These are phyloP conservation scores for Microcebus jonahi DNA, from an alignment of 2,113 vertebrate genomes.

Conservation along the genomic window DNA sequence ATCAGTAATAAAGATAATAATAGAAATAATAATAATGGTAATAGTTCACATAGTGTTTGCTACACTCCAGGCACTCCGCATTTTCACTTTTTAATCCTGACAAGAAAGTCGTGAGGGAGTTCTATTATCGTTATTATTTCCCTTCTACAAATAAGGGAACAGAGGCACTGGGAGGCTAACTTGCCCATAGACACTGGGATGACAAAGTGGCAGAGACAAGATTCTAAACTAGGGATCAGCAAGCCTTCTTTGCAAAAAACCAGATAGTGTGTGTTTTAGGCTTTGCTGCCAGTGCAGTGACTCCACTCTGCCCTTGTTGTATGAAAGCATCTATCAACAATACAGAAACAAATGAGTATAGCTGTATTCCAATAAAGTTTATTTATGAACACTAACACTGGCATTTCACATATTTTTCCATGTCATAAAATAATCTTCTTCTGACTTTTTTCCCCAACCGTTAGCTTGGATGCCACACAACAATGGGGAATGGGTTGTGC, in stretches of 20 bases:
- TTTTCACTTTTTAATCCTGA: background rate
- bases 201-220: background rate
- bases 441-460: background rate
- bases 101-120: background rate
- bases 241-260: background rate
- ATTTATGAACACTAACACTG: background rate
- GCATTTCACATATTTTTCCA: background rate
- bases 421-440: background rate
- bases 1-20: background rate
- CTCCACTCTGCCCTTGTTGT: background rate
- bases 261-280: background rate
- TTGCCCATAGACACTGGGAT: background rate
- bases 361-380: background rate
- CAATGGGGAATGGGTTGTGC: background rate
- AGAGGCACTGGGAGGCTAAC: background rate
- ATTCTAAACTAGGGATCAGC: background rate
- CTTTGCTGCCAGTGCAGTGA: background rate
- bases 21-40: background rate
- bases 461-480: background rate
- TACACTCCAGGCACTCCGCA: background rate
- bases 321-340: background rate
- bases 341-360: background rate
- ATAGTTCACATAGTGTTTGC: background rate
- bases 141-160: background rate
- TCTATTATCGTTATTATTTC: background rate